Evolutionary conservation across 2,888 invertebrate species (phyloP).

Genomic region (Watsonalla binaria): DNA sequence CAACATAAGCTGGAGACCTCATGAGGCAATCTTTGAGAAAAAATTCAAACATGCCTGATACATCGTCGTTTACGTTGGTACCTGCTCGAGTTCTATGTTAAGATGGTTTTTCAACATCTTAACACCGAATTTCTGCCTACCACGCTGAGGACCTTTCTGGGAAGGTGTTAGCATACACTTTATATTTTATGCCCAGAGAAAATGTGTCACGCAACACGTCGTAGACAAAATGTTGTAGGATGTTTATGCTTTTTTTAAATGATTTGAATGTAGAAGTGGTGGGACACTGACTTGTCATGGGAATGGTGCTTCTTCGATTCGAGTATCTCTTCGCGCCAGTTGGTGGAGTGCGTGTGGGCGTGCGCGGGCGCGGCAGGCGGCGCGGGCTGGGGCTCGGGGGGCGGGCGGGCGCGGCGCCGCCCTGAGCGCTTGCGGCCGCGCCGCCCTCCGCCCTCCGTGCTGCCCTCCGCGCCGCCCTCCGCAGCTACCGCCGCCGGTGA

Average conservation of each 20-base stretch:
- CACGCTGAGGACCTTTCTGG: too few relatives aligned
- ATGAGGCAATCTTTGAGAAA: too few relatives aligned
- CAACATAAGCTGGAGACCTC: too few relatives aligned
- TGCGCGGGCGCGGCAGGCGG: conserved; percentile 22
- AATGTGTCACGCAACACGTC: too few relatives aligned
- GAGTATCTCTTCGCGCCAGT: conserved; percentile 72
- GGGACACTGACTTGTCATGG: conserved; percentile 46
- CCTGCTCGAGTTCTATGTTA: too few relatives aligned
- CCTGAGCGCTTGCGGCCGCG: conserved; percentile 37
- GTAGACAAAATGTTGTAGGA: too few relatives aligned
- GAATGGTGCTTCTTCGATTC: conserved; percentile 61
- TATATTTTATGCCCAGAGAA: too few relatives aligned
- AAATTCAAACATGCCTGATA: too few relatives aligned
- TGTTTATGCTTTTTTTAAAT: not conserved
- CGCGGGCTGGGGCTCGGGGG: conserved; percentile 25
- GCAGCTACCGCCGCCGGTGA: conserved; percentile 35
- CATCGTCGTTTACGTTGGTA: too few relatives aligned
- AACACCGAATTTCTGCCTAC: too few relatives aligned
- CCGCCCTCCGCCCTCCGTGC: conserved; percentile 28
- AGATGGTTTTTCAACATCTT: too few relatives aligned
- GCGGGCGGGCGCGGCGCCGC: conserved; percentile 27
- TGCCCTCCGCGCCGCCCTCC: conserved; percentile 22
- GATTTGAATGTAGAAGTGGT: not conserved
- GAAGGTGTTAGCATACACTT: too few relatives aligned
- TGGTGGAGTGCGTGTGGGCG: conserved; percentile 41